These are phyloP conservation scores for Glaucomys volans DNA, from an alignment of 2,113 vertebrate species.

Conservation along the genomic window DNA sequence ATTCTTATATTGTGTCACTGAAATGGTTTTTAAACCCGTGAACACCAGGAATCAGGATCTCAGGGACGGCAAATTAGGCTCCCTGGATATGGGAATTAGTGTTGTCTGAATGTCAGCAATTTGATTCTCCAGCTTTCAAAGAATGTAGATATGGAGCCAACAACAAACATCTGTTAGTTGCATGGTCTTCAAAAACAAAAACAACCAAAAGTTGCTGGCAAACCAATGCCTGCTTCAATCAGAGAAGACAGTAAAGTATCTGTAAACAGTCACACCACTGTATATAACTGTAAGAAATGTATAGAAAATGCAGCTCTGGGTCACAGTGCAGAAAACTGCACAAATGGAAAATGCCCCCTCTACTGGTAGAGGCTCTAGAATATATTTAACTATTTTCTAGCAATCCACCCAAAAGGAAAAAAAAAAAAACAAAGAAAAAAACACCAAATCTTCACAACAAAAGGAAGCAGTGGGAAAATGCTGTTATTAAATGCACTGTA, in stretches of 20 bases:
- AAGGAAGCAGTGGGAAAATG: neutral
- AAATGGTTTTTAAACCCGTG: conserved; percentile 88
- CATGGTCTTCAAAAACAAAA: conserved; percentile 78
- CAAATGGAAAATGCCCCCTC: conserved; percentile 56
- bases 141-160: conserved; percentile 87
- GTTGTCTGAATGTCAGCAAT: conserved; percentile 90
- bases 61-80: conserved; percentile 88
- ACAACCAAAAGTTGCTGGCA: conserved; percentile 78
- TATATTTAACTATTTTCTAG: conserved; percentile 21
- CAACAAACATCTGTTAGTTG: conserved; percentile 87
- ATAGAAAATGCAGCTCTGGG: neutral
- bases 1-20: conserved; percentile 87
- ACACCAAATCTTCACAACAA: neutral
- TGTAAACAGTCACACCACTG: conserved; percentile 52
- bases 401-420: neutral
- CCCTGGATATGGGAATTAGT: conserved; percentile 89
- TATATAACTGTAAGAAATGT: conserved; percentile 54
- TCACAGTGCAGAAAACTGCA: neutral
- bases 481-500: conserved; percentile 5
- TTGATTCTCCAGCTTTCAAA: conserved; percentile 88
- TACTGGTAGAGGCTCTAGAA: conserved; percentile 52
- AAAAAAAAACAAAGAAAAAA: neutral
- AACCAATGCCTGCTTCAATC: conserved; percentile 72
- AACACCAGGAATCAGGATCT: conserved; percentile 87
- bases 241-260: conserved; percentile 75